Evolutionary conservation across 2,888 invertebrate species (phyloP), one percentile per base, ranked within the genome.

Genomic region (Chloroclysta siterata): DNA sequence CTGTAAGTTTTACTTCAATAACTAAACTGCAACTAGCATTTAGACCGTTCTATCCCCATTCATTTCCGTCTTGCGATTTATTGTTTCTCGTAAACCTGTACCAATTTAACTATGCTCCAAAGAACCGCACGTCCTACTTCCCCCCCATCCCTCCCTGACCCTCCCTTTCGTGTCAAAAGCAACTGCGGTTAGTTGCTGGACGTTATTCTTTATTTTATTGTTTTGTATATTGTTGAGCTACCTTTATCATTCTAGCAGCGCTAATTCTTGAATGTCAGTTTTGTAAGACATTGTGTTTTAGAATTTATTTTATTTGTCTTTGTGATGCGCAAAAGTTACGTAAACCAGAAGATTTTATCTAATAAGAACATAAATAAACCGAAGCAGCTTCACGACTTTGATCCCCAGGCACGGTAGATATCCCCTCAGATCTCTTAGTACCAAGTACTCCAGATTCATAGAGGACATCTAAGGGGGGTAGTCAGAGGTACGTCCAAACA

Each of bases 151-250:
- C 22, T 53, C 55, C 53, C 72, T 70, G 60, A 36, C 8, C n/a
- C 65, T 69, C 65, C 71, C 69, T 71, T 70, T 73, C 72, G 75
- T 73, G 75, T 75, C 76, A 76, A 64, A 74, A 73, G 72, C 76
- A 75, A 72, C 72, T 63, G 72, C 66, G 72, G 75, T 73, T 72
- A 72, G 73, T 73, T 70, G 74, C 71, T 63, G 70, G 73, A 69
- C 65, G 58, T 61, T 72, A 76, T 75, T 70, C 73, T 75, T 77
- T 76, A 73, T 73, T 73, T 72, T 73, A 76, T 74, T 74, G 71
- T 71, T 70, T 70, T 68, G 68, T 65, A 68, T 66, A 72, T 72
- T 71, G 72, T 74, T 70, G 65, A 63, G 63, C 58, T 69, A 69
- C 66, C 71, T 74, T 72, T 72, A 63, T 75, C 71, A 71, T 65